phyloP scores from a whole-genome alignment of 2,797 vertebrate genomes.

The Molossus alvarezi region DNA sequence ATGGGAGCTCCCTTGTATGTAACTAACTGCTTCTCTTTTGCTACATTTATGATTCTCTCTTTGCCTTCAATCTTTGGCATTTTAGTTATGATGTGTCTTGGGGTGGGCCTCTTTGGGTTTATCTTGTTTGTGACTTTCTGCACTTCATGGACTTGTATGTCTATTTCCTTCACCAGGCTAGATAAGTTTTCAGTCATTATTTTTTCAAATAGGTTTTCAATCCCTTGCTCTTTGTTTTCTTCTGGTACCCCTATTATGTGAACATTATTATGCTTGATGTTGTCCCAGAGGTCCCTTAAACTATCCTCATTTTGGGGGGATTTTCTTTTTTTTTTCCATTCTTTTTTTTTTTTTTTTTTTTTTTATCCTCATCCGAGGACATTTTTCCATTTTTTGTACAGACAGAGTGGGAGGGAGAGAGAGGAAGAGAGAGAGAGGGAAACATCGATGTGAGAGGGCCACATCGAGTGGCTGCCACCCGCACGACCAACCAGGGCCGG shows the following conservation, averaged over 20 bases:
- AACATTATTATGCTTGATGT: not conserved
- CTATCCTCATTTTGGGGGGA: not conserved
- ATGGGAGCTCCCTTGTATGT: not conserved
- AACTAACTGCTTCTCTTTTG: not conserved
- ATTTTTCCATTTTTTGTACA: too few relatives aligned
- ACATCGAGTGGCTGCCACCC: too few relatives aligned
- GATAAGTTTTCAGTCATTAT: not conserved
- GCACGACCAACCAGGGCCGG: too few relatives aligned
- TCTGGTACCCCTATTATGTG: not conserved
- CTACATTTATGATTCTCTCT: not conserved
- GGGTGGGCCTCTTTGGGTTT: not conserved
- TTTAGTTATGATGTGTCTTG: not conserved
- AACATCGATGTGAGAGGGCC: too few relatives aligned
- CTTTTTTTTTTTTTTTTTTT: too few relatives aligned
- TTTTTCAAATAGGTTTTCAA: not conserved
- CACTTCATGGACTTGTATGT: not conserved
- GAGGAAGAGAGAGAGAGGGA: too few relatives aligned
- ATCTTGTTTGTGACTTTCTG: not conserved
- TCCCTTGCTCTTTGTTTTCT: not conserved
- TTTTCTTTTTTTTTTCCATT: not conserved
- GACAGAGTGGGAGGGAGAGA: too few relatives aligned
- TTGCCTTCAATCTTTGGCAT: not conserved
- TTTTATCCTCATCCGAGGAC: too few relatives aligned
- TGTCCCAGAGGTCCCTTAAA: not conserved
- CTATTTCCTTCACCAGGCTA: not conserved